Evolutionary conservation across 2,797 vertebrate species (phyloP).

Genomic region (Cheirogaleus major): DNA sequence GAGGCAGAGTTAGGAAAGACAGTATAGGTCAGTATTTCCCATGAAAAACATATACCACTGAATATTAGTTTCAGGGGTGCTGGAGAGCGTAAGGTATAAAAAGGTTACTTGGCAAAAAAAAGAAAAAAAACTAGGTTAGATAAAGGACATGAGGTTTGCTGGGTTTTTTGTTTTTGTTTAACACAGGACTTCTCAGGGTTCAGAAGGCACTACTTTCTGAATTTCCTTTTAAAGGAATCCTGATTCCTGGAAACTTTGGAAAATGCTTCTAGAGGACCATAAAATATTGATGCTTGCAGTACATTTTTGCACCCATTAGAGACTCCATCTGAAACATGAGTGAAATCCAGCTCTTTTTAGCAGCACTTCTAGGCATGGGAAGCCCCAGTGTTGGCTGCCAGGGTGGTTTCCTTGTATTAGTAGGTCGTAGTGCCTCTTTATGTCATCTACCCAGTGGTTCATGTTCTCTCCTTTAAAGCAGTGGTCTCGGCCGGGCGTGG

Average conservation of each 20-base stretch:
- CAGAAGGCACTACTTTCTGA: background rate
- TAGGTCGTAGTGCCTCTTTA: background rate
- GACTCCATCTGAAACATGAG: background rate
- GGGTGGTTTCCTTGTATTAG: background rate
- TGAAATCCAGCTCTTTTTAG: background rate
- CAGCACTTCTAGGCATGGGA: background rate
- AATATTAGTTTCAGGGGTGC: background rate
- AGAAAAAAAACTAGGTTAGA: background rate
- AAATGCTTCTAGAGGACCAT: background rate
- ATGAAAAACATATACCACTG: background rate
- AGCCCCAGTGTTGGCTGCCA: background rate
- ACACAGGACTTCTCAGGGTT: background rate
- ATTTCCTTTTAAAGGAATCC: background rate
- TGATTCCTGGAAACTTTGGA: background rate
- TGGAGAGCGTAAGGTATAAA: background rate
- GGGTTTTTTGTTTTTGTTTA: background rate
- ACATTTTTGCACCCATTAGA: background rate
- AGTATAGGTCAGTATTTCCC: background rate
- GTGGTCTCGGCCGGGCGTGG: background rate
- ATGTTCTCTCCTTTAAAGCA: no score
- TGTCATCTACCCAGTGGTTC: background rate
- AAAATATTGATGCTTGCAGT: background rate
- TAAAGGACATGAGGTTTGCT: background rate
- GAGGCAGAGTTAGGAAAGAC: background rate
- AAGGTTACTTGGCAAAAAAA: background rate